Conservation (phyloP, 1,140 invertebrate species). For the Diorhabda sublineata region DNA sequence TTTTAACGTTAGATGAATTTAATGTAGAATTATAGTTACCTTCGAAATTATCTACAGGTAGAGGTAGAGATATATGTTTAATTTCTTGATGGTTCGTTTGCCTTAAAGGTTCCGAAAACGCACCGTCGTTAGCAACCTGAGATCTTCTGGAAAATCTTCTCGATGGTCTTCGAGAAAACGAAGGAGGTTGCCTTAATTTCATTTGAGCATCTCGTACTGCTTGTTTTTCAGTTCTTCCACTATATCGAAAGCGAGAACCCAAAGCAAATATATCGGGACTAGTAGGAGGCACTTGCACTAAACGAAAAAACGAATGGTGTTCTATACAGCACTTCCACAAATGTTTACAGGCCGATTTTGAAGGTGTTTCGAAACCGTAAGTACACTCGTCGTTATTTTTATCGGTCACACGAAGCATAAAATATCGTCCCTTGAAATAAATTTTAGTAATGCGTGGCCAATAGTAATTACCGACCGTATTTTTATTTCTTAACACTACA, state of each 20-base stretch:
- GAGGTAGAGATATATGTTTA: slow-evolving; percentile 58
- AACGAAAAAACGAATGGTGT: slow-evolving; percentile 95
- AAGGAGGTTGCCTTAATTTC: slow-evolving; percentile 65
- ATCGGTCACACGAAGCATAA: slow-evolving; percentile 91
- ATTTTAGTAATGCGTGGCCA: slow-evolving; percentile 97
- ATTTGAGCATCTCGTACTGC: slow-evolving; percentile 57
- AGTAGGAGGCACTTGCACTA: slow-evolving; percentile 72
- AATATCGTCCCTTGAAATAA: slow-evolving; percentile 93
- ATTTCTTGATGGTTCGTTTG: slow-evolving; percentile 51
- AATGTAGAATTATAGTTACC: slow-evolving; percentile 28
- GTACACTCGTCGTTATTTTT: slow-evolving; percentile 95
- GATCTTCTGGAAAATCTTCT: slow-evolving; percentile 63
- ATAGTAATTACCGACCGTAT: slow-evolving; percentile 98
- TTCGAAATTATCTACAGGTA: slow-evolving; percentile 49
- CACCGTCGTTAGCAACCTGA: slow-evolving; percentile 8
- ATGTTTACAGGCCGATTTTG: slow-evolving; percentile 92
- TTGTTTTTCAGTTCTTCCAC: slow-evolving; percentile 65
- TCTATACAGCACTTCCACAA: slow-evolving; percentile 98
- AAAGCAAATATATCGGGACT: slow-evolving; percentile 67
- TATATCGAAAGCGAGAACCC: slow-evolving; percentile 60
- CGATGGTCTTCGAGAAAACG: slow-evolving; percentile 85
- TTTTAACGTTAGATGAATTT: slow-evolving; percentile 34
- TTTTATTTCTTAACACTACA: slow-evolving; percentile 90
- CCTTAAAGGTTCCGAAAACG: slow-evolving; percentile 13
- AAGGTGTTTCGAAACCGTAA: slow-evolving; percentile 93